phyloP scores from a whole-genome alignment of 2,113 vertebrate genomes.

The Prinia subflava region DNA sequence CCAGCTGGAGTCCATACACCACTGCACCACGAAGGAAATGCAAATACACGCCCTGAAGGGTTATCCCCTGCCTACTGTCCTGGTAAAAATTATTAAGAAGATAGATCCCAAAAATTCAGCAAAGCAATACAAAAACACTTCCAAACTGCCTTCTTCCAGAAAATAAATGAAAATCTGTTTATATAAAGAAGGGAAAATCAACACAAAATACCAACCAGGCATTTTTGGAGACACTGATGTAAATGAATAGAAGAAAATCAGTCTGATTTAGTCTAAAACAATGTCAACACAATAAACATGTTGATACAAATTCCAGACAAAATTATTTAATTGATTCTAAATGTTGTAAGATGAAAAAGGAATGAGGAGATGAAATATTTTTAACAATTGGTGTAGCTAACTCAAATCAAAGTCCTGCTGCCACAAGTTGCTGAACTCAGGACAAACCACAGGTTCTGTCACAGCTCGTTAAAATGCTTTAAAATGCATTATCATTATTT shows the following conservation, averaged over 20 bases:
- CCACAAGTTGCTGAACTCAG: not conserved
- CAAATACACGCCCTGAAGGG: not conserved
- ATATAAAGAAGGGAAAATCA: not conserved
- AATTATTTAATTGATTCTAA: not conserved
- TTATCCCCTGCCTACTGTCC: not conserved
- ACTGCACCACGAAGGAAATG: not conserved
- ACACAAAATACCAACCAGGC: not conserved
- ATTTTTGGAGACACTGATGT: not conserved
- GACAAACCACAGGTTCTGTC: not conserved
- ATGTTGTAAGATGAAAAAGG: not conserved
- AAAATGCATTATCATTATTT: not conserved
- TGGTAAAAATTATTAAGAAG: not conserved
- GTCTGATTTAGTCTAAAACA: not conserved
- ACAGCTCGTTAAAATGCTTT: not conserved
- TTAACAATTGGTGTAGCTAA: not conserved
- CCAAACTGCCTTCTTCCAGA: not conserved
- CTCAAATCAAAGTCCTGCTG: not conserved
- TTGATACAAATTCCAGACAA: not conserved
- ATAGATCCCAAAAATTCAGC: not conserved
- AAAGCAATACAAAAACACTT: not conserved
- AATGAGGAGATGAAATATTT: not conserved
- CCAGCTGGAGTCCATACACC: not conserved
- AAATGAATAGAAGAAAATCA: not conserved
- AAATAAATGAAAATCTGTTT: not conserved
- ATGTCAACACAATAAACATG: not conserved